Base-by-base conservation (phyloP, 2,113 vertebrate genomes). In the Thymallus thymallus region DNA sequence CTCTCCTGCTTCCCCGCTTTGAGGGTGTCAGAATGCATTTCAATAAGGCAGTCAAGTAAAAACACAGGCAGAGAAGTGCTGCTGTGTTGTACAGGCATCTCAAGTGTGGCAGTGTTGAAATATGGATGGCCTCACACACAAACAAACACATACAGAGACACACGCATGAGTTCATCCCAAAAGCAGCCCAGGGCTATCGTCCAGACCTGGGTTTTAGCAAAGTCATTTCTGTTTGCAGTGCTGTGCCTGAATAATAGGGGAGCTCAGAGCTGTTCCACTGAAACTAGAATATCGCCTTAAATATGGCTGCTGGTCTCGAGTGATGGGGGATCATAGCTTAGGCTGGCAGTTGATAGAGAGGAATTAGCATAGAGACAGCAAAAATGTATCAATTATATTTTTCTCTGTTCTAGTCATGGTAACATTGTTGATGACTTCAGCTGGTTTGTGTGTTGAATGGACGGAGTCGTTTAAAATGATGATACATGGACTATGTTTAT, bases 11-110 rank as follows among this genome's bases (percentile, higher is more conserved):
- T 77, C 79, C 75, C 83, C 77, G 83, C 79, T 76, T 86, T 74
- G 85, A 88, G 73, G 83, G 84, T 88, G 88, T 91, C 90, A 91
- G 87, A 91, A 90, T 85, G 84, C 84, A 85, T 90, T 91, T 92
- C 87, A 89, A 82, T 89, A 84, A 89, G 87, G 78, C 80, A 89
- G 84, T 88, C 82, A 84, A 87, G 88, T 84, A 83, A 86, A 90
- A 87, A 88, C 80, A 86, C 83, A 71, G 73, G 68, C 41, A 86
- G 79, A 88, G 88, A 84, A 78, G 84, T 76, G 74, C 78, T 79
- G 80, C 86, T 87, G 86, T 91, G 88, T 89, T 86, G 87, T 87
- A 86, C 88, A 90, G 89, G 86, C 35, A 12, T 41, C 35, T 41
- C 35, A 41, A 3, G 9, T 41, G 10, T 41, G 35, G 83, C 79